Evolutionary conservation across 2,113 vertebrate genomes (phyloP), one percentile per base, ranked within the genome.

Genomic region (Toxotes chatareus): DNA sequence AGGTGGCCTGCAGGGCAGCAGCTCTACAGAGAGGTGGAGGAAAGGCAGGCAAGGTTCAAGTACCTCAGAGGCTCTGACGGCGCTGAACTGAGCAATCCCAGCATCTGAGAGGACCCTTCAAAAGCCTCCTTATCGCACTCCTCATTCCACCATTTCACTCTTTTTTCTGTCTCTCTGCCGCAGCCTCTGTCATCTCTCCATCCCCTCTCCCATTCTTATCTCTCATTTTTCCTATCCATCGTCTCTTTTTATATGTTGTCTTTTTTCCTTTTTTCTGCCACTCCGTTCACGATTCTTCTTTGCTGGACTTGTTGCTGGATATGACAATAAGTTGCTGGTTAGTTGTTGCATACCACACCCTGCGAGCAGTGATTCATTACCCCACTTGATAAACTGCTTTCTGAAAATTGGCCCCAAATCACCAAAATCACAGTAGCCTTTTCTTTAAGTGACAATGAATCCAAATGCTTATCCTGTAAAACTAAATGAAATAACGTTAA

Each of bases 1-100:
- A 94, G 94, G 93, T 95, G 93, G 90, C 93, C 89, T 90, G 87
- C 86, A 84, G 93, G 89, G 89, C 88, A 92, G 91, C 80, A 42
- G 86, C 85, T 86, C 85, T 82, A 85, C 86, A 80, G 87, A 87
- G 90, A 87, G 89, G 90, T 89, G 88, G 71, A 76, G 82, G 72
- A 47, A 83, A 86, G 86, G 83, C 86, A 83, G 91, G 47, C 82
- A 76, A 44, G 90, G 87, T 88, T 93, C 88, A 91, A 93, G 92
- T 92, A 89, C 86, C 84, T 90, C 84, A 23, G 90, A 86, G 86
- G 86, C 86, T 85, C 59, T 79, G 73, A 86, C 86, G 84, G 74
- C 69, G 73, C 70, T 65, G 80, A 88, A 86, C 88, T 88, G 91
- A 91, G 85, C 87, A 82, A 86, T 84, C 79, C 75, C 82, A 49